Conservation (phyloP, 2,113 vertebrate species). For the Turnix velox region DNA sequence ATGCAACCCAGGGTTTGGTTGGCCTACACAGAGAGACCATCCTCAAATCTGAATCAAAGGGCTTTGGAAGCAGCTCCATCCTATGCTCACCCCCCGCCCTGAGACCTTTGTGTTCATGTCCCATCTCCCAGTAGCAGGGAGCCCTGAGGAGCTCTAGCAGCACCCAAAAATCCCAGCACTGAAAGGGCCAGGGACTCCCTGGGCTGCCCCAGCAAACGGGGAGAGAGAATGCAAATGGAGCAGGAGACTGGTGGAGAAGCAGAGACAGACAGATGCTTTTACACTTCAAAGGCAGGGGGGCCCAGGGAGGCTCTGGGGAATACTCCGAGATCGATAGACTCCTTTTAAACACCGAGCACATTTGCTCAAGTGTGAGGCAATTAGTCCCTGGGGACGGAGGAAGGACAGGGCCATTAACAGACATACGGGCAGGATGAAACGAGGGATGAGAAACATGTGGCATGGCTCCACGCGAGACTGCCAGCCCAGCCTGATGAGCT, state of each 20-base stretch:
- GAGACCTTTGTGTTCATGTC: neutral
- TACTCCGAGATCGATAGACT: slow-evolving; percentile 13
- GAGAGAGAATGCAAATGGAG: neutral
- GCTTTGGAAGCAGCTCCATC: neutral
- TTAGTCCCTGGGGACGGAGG: slow-evolving; percentile 24
- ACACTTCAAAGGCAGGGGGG: slow-evolving; percentile 42
- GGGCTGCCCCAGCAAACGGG: neutral
- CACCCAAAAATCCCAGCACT: fast-evolving
- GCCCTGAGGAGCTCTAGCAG: no score
- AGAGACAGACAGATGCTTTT: slow-evolving; percentile 41
- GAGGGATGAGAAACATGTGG: neutral
- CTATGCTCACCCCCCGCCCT: neutral
- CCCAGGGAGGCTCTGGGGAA: slow-evolving; percentile 15
- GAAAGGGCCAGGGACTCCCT: neutral
- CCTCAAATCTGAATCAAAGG: no score
- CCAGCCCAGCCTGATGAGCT: neutral
- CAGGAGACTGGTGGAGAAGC: neutral
- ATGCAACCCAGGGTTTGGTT: no score
- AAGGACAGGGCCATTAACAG: slow-evolving; percentile 40
- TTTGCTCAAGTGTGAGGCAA: slow-evolving; percentile 60
- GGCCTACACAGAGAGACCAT: fast-evolving
- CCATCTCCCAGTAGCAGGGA: neutral
- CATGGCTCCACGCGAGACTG: fast-evolving
- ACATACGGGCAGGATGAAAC: neutral
- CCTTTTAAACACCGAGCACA: slow-evolving; percentile 49